A percentile compares a stretch with the other conserved stretches of the same genome.
Evolutionary conservation across 2,888 invertebrate species (phyloP).

Genomic region (Dasypolia templi): DNA sequence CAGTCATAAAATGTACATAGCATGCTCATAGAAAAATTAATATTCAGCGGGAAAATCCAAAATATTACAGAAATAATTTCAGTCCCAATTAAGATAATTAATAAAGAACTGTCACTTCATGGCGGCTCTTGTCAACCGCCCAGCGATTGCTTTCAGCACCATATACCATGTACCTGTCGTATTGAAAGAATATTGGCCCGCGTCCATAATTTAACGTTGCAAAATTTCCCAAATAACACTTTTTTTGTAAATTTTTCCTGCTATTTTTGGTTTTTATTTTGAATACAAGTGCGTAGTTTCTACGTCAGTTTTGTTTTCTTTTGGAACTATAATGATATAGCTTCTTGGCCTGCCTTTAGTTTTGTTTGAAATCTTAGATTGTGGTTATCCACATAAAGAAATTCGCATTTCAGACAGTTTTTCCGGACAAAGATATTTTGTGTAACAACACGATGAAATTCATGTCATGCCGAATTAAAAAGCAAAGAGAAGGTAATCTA

Average conservation of each 20-base stretch:
- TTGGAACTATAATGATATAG: neutral
- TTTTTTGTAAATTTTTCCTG: constrained; percentile 10
- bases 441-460: too few species aligned
- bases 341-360: neutral
- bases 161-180: too few species aligned
- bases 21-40: too few species aligned
- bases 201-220: constrained; percentile 34
- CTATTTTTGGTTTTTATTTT: constrained; percentile 36
- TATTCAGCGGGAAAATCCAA: neutral
- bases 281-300: neutral
- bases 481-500: neutral
- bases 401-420: too few species aligned
- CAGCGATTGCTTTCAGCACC: constrained; percentile 42
- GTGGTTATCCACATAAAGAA: too few species aligned
- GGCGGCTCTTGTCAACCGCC: constrained; percentile 1
- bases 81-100: constrained; percentile 35
- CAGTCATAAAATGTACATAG: neutral
- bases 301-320: constrained; percentile 8
- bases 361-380: neutral
- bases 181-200: constrained; percentile 49
- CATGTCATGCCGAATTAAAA: neutral
- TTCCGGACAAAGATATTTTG: neutral
- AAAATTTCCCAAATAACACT: constrained; percentile 38
- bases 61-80: neutral
- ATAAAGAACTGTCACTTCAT: constrained; percentile 40